Evolutionary conservation across 1,140 invertebrate genomes (phyloP), one percentile per base, ranked within the genome.

Genomic region (Linepithema humile): DNA sequence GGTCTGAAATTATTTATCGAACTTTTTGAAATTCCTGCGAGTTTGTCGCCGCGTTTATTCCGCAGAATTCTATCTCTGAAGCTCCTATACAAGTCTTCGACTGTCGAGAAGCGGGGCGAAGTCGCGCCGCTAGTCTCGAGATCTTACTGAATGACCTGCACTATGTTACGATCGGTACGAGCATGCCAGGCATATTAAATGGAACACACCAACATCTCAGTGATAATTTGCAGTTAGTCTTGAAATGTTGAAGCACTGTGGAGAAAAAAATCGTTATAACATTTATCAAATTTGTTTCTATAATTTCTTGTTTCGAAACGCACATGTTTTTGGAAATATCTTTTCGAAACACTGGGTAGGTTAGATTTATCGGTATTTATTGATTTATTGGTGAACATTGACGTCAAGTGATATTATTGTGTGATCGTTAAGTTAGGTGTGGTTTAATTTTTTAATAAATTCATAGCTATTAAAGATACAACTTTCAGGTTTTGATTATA

Each of bases 81-180:
- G 40, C 73, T 87, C 62, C 69, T 77, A 60, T 53, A 59, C 50
- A 45, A 72, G 82, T 85, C 32, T 70, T 70, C 26, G 23, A 38
- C 67, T 75, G 60, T 48, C 40, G 48, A 67, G 45, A 65, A 70
- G n/a, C 15, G 26, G 55, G 43, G 45, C 29, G 29, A 32, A 50
- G 17, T n/a, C 32, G 57, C 64, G 65, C 38, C 15, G 17, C 23
- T 20, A 57, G 48, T 35, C 45, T 83, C 62, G 82, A 88, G 72
- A 67, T 53, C 55, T 59, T 70, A 64, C 57, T 87, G 72, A 84
- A 87, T 84, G 65, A 87, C 70, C 64, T 45, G 50, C 85, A 75
- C 62, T 48, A 48, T 60, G 73, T 75, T 29, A 29, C 73, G n/a
- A 45, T 48, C 29, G 38, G 7, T 29, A 15, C 7, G 17, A 62